Percentiles rank a stretch among this genome's conserved stretches.
These are phyloP conservation scores for Amphipyra berbera DNA, from an alignment of 2,888 invertebrate species.

Conservation along the genomic window DNA sequence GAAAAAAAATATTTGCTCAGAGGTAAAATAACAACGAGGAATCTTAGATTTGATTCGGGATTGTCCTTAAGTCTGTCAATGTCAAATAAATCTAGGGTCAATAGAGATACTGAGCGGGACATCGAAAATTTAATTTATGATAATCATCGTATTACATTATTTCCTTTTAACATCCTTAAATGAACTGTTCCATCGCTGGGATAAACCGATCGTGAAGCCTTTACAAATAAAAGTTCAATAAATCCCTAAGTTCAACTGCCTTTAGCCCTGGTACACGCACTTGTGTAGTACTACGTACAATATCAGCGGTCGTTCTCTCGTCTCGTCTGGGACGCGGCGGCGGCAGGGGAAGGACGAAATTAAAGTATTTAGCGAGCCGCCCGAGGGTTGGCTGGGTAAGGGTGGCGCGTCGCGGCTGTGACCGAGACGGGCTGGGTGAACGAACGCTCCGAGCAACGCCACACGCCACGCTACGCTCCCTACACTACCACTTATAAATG, in stretches of 20 bases:
- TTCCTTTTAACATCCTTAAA: constrained; percentile 1
- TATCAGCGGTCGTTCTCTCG: constrained; percentile 61
- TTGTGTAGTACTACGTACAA: constrained; percentile 11
- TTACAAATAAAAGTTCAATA: constrained; percentile 22
- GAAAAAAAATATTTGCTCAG: too few species aligned
- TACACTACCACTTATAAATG: constrained; percentile 47
- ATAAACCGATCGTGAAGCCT: not conserved
- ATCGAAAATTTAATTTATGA: not conserved
- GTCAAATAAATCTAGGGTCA: too few species aligned
- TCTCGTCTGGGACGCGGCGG: constrained; percentile 65
- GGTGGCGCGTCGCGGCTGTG: constrained; percentile 64
- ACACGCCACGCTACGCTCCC: constrained; percentile 51
- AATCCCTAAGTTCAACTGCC: constrained; percentile 34
- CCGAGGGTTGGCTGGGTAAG: constrained; percentile 70
- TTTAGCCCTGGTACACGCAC: constrained; percentile 17
- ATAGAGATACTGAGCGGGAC: too few species aligned
- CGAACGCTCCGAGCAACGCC: constrained; percentile 58
- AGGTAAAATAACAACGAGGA: too few species aligned
- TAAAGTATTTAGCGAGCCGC: constrained; percentile 70
- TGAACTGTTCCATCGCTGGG: not conserved
- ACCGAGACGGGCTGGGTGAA: constrained; percentile 67
- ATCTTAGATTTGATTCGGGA: too few species aligned
- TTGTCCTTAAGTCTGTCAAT: too few species aligned
- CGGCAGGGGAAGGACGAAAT: constrained; percentile 74
- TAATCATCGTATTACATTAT: not conserved